phyloP scores from a whole-genome alignment of 2,888 invertebrate genomes.

The Harpalus rufipes region DNA sequence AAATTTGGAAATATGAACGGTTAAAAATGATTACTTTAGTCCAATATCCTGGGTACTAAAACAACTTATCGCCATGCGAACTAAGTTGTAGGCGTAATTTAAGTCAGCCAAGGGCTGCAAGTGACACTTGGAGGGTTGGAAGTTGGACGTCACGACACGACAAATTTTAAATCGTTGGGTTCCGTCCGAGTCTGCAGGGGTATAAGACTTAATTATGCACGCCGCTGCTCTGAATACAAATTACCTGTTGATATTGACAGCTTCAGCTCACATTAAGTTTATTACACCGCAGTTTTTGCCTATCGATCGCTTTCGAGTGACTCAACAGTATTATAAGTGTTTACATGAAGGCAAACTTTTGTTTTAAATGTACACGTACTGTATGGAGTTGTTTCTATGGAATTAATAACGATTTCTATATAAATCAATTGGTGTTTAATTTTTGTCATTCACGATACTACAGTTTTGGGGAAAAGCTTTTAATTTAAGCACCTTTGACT shows the following conservation, averaged over 20 bases:
- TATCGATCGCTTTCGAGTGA: not conserved
- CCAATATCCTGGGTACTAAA: too few relatives aligned
- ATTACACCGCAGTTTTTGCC: not conserved
- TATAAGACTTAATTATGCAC: constrained; percentile 57
- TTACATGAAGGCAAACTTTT: not conserved
- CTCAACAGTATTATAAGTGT: constrained; percentile 21
- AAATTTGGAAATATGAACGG: too few relatives aligned
- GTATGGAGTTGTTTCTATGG: too few relatives aligned
- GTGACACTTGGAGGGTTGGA: not conserved
- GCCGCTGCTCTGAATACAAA: constrained; percentile 57
- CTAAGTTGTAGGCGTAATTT: not conserved
- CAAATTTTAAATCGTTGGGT: not conserved
- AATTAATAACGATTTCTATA: not conserved
- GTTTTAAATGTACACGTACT: not conserved
- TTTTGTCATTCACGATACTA: not conserved
- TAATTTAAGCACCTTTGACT: too few relatives aligned
- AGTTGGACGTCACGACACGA: too few relatives aligned
- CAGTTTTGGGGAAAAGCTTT: too few relatives aligned
- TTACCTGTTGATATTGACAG: constrained; percentile 62
- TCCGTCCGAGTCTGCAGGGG: not conserved
- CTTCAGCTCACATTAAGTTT: constrained; percentile 23
- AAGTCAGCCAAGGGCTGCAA: not conserved
- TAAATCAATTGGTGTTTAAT: not conserved
- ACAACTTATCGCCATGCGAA: not conserved
- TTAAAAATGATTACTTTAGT: too few relatives aligned